A percentile compares a stretch with the other conserved stretches of the same genome.
These are phyloP conservation scores for Erebia epiphron DNA, from an alignment of 2,888 invertebrate species.

Conservation along the genomic window DNA sequence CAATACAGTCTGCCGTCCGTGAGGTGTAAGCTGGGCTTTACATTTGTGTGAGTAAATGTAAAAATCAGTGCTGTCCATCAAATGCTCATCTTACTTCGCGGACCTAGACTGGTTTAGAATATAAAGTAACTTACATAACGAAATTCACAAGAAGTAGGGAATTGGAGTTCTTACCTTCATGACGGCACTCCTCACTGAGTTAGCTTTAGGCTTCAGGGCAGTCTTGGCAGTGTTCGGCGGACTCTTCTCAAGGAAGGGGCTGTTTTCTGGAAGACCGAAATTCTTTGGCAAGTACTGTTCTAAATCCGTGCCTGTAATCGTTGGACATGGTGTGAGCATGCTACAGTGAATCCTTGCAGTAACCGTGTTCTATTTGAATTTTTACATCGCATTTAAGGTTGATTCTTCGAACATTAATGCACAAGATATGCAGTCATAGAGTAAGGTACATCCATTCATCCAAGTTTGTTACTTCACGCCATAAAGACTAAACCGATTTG, in stretches of 20 bases:
- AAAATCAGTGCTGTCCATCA: too few relatives aligned
- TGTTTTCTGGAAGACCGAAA: slow-evolving; percentile 83
- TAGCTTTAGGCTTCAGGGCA: slow-evolving; percentile 65
- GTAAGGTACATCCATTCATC: too few relatives aligned
- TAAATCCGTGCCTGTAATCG: slow-evolving; percentile 81
- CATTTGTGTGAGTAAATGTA: too few relatives aligned
- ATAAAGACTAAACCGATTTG: too few relatives aligned
- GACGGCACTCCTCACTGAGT: slow-evolving; percentile 59
- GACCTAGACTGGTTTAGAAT: too few relatives aligned
- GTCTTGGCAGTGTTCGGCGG: slow-evolving; percentile 73
- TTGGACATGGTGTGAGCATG: slow-evolving; percentile 41
- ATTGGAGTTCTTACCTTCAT: slow-evolving; percentile 60
- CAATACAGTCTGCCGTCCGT: too few relatives aligned
- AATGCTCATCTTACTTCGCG: too few relatives aligned
- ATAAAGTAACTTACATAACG: too few relatives aligned
- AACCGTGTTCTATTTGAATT: slow-evolving; percentile 30
- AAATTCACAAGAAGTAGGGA: too few relatives aligned
- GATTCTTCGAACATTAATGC: neutral
- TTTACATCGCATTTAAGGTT: slow-evolving; percentile 9
- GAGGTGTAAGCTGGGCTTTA: too few relatives aligned
- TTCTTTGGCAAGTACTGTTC: slow-evolving; percentile 85
- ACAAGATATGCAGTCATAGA: neutral
- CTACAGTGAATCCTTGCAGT: slow-evolving; percentile 37
- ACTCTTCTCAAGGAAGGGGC: slow-evolving; percentile 76
- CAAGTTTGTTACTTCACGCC: too few relatives aligned